A percentile compares a stretch with the other conserved stretches of the same genome.
Evolutionary conservation across 2,888 invertebrate species (phyloP).

Genomic region (Troides helena): DNA sequence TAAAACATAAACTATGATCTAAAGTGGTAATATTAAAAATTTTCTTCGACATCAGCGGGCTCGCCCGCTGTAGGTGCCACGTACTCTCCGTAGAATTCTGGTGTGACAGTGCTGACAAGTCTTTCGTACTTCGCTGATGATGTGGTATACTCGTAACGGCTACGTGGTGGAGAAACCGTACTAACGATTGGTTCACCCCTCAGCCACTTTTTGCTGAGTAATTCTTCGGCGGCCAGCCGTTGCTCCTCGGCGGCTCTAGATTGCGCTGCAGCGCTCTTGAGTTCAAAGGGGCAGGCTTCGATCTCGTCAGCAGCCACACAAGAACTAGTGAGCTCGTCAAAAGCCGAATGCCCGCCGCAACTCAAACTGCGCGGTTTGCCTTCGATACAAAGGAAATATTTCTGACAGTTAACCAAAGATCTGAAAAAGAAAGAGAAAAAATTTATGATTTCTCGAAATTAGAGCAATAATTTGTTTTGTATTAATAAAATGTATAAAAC

Average conservation of each 20-base stretch:
- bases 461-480: too few relatives aligned
- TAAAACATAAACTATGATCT: neutral
- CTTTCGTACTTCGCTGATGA: slow-evolving; percentile 18
- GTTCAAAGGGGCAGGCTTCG: slow-evolving; percentile 82
- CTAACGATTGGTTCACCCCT: slow-evolving; percentile 21
- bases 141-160: slow-evolving; percentile 7
- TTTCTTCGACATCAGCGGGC: slow-evolving; percentile 7
- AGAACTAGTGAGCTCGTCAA: slow-evolving; percentile 84
- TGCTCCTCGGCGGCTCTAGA: slow-evolving; percentile 55
- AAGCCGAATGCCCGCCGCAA: slow-evolving; percentile 89
- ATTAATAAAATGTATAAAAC: too few relatives aligned
- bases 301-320: slow-evolving; percentile 91
- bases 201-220: slow-evolving; percentile 9
- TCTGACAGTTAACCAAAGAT: slow-evolving; percentile 85
- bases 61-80: slow-evolving; percentile 12
- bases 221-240: slow-evolving; percentile 51
- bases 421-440: slow-evolving; percentile 50
- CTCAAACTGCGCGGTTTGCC: slow-evolving; percentile 86
- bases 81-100: slow-evolving; percentile 17
- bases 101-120: slow-evolving; percentile 18
- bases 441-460: neutral
- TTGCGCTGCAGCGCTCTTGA: slow-evolving; percentile 51
- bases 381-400: slow-evolving; percentile 88
- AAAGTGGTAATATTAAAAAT: slow-evolving; percentile 6
- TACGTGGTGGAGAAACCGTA: slow-evolving; percentile 11